These are phyloP conservation scores for Dasysyrphus albostriatus DNA, from an alignment of 2,888 invertebrate genomes.

Conservation along the genomic window DNA sequence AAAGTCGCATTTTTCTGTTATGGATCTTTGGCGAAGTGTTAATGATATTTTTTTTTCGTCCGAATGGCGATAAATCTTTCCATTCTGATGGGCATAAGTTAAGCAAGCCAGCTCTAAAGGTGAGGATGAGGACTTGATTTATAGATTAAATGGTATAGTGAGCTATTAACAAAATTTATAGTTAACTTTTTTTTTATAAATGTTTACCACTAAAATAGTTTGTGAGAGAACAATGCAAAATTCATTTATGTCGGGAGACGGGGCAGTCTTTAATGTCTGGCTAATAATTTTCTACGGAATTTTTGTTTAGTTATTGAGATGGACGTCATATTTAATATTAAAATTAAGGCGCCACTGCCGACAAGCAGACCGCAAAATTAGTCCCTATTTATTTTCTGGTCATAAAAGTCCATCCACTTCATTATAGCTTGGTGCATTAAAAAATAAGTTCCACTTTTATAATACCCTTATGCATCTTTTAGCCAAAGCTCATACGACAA, in stretches of 20 bases:
- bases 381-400: conserved; percentile 15
- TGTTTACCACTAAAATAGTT: background rate
- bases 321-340: conserved; percentile 16
- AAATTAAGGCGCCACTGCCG: conserved; percentile 37
- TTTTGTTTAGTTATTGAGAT: background rate
- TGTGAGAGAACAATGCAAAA: conserved; percentile 8
- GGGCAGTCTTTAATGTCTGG: background rate
- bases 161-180: conserved; percentile 44
- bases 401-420: conserved; percentile 25
- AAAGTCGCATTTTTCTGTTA: conserved; percentile 57
- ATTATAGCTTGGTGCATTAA: conserved; percentile 24
- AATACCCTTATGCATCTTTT: background rate
- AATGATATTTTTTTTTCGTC: conserved; percentile 37
- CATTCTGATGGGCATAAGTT: conserved; percentile 1
- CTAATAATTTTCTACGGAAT: conserved; percentile 5
- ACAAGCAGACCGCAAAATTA: conserved; percentile 35
- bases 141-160: conserved; percentile 32
- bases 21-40: conserved; percentile 38
- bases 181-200: background rate
- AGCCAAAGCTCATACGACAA: conserved; percentile 22
- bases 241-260: background rate
- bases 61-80: conserved; percentile 55
- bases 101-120: conserved; percentile 4
- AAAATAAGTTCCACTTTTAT: background rate
- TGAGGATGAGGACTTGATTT: conserved; percentile 47